Base-by-base conservation (phyloP, 1,140 invertebrate genomes). In the Drosophila lini region DNA sequence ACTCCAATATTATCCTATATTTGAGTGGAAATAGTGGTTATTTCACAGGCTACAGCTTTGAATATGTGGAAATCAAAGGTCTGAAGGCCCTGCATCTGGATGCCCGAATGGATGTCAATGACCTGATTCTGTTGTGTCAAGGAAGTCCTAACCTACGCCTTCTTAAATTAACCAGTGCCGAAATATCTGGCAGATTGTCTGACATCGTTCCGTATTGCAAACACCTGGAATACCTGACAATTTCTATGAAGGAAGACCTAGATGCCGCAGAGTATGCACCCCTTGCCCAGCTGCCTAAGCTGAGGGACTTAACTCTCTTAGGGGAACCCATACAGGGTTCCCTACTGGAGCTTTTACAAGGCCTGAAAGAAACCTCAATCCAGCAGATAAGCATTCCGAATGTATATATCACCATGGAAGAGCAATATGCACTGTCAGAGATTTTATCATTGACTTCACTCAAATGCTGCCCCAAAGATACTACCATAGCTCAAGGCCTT, bases 191-290 rank as follows among this genome's bases (percentile, higher is more conserved):
- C 13, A 25, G 28, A 34, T 34, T 64, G 15, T 13, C 38, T 2
- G 15, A 61, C 22, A 64, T 64, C 7, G 19, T 64, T 22, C 56
- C 38, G 5, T 10, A 64, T 25, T 64, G 61, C 56, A 61, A 34
- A 11, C 36, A 34, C 7, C 15, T 64, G 19, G 56, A 61, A 25
- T 16, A 42, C 8, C 38, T 64, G 5, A 64, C 28, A 5, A 16
- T 64, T 25, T 6, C 31, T 0, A 61, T 61, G 61, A 61, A 64
- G 15, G 11, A 15, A 1, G 60, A 16, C 3, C 4, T 16, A 25
- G 36, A 42, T 34, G 61, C 61, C 15, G 28, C 15, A 3, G 15
- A 42, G 19, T 64, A 61, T 25, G 56, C 8, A 25, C 28, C 28
- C 9, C 19, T 64, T 7, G 56, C 61, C 11, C 3, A 34, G 11